phyloP scores from a whole-genome alignment of 1,140 invertebrate species.

The Calycopis cecrops region DNA sequence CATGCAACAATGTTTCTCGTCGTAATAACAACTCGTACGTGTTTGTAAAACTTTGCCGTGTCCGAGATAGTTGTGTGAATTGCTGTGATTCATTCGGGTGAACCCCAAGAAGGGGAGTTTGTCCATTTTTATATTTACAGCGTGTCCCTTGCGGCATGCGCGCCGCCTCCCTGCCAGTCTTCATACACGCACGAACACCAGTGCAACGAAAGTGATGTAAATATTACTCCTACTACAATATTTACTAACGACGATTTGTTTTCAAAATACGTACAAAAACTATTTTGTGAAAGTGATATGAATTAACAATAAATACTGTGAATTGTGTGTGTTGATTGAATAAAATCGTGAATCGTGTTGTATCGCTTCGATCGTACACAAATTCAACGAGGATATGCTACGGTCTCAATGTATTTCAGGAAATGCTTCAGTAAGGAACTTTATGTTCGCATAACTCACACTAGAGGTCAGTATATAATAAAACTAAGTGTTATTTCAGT shows the following conservation, averaged over 20 bases:
- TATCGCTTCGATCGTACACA: slow-evolving; percentile 62
- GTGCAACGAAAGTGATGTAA: slow-evolving; percentile 67
- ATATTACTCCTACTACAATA: slow-evolving; percentile 68
- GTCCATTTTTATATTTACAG: slow-evolving; percentile 74
- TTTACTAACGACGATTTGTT: slow-evolving; percentile 62
- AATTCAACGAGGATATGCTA: slow-evolving; percentile 47
- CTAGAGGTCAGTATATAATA: slow-evolving; percentile 69
- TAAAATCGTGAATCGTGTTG: slow-evolving; percentile 41
- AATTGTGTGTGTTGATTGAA: slow-evolving; percentile 47
- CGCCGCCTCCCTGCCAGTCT: slow-evolving; percentile 67
- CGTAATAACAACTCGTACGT: slow-evolving; percentile 22
- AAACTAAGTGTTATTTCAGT: slow-evolving; percentile 15
- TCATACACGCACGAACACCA: slow-evolving; percentile 67
- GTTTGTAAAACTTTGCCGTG: slow-evolving; percentile 36
- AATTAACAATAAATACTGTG: slow-evolving; percentile 41
- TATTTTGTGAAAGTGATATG: slow-evolving; percentile 38
- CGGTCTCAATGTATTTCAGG: slow-evolving; percentile 65
- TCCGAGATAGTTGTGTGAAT: slow-evolving; percentile 42
- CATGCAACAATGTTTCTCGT: slow-evolving; percentile 11
- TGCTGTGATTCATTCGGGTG: slow-evolving; percentile 68
- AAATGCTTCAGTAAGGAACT: slow-evolving; percentile 70
- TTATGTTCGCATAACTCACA: slow-evolving; percentile 67
- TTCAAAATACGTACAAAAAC: slow-evolving; percentile 39
- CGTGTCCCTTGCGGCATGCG: slow-evolving; percentile 70
- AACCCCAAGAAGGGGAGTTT: slow-evolving; percentile 71